Evolutionary conservation across 2,113 vertebrate species (phyloP), one percentile per base, ranked within the genome.

Genomic region (Apistogramma diplotaenia): DNA sequence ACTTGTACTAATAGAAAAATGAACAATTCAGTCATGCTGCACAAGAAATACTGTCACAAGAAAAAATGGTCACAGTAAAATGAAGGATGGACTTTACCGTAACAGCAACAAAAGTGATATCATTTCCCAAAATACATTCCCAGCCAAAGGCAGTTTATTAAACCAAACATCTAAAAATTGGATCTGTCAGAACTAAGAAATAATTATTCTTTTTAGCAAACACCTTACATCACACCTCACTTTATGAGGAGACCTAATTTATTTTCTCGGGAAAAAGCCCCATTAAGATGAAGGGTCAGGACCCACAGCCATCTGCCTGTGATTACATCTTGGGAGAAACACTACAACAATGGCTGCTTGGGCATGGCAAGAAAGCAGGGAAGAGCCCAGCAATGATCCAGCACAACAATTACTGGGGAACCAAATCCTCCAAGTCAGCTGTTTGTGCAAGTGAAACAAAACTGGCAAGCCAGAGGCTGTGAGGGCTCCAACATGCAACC

Each of bases 311-410:
- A 93, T 91, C 93, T 94, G 92, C 85, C 85, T 91, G 37, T 89
- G 81, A 94, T 94, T 93, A 93, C 76, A 77, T 74, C 58, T 84
- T 77, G 79, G 84, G 90, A 91, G 84, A 83, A 89, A 85, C 76
- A 84, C 82, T 83, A 78, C 88, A 91, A 89, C 81, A 89, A 92
- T 88, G 83, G 82, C 67, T 81, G 79, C 73, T 71, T 86, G 85
- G 88, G 89, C 89, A 91, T 49, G 72, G 86, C 74, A 75, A 81
- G 85, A 89, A 73, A 71, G 61, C 73, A 79, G 79, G 82, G 89
- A 85, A 88, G 90, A 93, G 84, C 91, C 87, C 89, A 80, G 76
- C 76, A 76, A 87, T 89, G 82, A 94, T 90, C 78, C 7, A 89
- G 87, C 78, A 78, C 80, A 86, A 86, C 86, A 93, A 90, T 91